Conservation (phyloP, 2,888 invertebrate genomes). For the Lapara coniferarum region DNA sequence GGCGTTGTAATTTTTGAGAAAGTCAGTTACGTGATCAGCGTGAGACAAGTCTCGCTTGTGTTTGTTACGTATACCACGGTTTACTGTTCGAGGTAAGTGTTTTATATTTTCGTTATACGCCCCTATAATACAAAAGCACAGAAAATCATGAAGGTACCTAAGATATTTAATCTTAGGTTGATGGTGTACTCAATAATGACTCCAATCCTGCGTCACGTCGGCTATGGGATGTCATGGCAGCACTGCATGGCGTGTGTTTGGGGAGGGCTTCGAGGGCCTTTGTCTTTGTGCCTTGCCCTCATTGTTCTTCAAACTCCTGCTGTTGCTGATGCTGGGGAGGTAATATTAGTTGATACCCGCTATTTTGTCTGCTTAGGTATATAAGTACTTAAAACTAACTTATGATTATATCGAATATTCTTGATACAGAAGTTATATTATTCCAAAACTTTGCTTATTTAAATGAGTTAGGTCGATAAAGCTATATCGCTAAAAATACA, state of each 20-base stretch:
- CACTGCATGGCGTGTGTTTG: constrained; percentile 84
- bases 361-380: too few relatives aligned
- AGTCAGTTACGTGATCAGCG: constrained; percentile 68
- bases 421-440: background rate
- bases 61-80: constrained; percentile 77
- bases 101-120: background rate
- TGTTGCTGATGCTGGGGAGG: constrained; percentile 64
- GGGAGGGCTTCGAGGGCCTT: constrained; percentile 85
- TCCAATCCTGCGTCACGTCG: constrained; percentile 78
- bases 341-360: constrained; percentile 31
- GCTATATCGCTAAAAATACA: too few relatives aligned
- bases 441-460: too few relatives aligned
- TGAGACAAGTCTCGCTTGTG: constrained; percentile 65
- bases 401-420: too few relatives aligned
- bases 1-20: constrained; percentile 84
- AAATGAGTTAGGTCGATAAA: too few relatives aligned
- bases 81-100: constrained; percentile 67
- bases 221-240: constrained; percentile 84
- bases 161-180: constrained; percentile 53
- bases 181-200: constrained; percentile 78
- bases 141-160: background rate
- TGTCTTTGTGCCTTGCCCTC: constrained; percentile 83
- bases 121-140: background rate
- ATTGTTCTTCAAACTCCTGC: constrained; percentile 76
- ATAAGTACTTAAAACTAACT: too few relatives aligned